Conservation (phyloP, 2,113 vertebrate genomes). For the Hemicordylus capensis region DNA sequence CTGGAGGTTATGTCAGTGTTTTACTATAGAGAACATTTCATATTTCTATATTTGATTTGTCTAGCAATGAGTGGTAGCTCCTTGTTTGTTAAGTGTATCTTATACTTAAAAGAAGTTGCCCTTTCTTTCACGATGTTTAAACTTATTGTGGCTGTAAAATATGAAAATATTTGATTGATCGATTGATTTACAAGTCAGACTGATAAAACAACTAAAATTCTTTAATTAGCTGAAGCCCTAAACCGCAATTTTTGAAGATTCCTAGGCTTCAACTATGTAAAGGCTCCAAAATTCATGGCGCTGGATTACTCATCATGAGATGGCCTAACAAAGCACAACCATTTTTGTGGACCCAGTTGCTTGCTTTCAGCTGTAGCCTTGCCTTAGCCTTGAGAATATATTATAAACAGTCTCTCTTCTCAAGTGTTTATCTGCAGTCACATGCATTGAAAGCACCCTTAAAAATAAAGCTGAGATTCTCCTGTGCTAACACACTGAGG, state of each 20-base stretch:
- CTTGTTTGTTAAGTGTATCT: not conserved
- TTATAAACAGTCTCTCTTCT: not conserved
- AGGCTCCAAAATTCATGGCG: not conserved
- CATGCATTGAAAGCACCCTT: not conserved
- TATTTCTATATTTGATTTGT: not conserved
- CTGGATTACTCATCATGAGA: not conserved
- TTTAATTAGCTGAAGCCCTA: not conserved
- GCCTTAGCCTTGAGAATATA: not conserved
- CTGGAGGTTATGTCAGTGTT: too few relatives aligned
- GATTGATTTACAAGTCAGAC: not conserved
- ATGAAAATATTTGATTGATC: not conserved
- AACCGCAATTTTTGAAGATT: not conserved
- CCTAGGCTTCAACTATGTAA: not conserved
- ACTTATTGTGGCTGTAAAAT: not conserved
- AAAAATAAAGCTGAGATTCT: constrained; percentile 19
- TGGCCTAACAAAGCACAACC: not conserved
- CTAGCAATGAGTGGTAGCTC: not conserved
- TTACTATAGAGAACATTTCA: too few relatives aligned
- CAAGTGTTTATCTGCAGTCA: constrained; percentile 17
- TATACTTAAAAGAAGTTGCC: not conserved
- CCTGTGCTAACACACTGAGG: not conserved
- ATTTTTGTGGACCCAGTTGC: not conserved
- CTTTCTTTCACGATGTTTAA: not conserved
- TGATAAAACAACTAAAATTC: not conserved
- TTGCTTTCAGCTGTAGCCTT: constrained; percentile 5